phyloP scores from a whole-genome alignment of 2,888 invertebrate genomes.

The Craniophora ligustri region DNA sequence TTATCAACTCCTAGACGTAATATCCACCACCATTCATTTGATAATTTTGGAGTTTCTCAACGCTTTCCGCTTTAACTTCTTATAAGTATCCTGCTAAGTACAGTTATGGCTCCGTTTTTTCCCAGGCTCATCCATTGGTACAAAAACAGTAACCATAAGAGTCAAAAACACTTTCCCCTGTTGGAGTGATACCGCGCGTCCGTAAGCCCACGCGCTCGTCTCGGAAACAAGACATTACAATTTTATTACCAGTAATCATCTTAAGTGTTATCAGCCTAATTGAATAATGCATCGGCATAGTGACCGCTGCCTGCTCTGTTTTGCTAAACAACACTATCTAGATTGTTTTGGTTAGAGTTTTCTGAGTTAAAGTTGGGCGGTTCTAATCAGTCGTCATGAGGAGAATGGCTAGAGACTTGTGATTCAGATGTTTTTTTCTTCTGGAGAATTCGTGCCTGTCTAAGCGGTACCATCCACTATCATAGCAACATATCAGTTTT shows the following conservation, averaged over 20 bases:
- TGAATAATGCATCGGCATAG: conserved; percentile 84
- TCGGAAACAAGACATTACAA: conserved; percentile 87
- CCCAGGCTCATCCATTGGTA: neutral
- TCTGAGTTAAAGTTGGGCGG: neutral
- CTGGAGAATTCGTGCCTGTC: too few relatives aligned
- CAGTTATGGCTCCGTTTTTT: too few relatives aligned
- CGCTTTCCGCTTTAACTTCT: too few relatives aligned
- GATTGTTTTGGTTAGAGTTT: conserved; percentile 41
- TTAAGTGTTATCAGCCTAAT: conserved; percentile 87
- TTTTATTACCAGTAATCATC: conserved; percentile 85
- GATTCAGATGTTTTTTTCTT: neutral
- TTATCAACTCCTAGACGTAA: too few relatives aligned
- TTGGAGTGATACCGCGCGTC: conserved; percentile 45
- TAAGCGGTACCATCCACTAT: too few relatives aligned
- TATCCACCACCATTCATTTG: too few relatives aligned
- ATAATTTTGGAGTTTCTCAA: too few relatives aligned
- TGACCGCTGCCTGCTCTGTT: conserved; percentile 59
- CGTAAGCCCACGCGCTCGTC: conserved; percentile 74
- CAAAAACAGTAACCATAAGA: conserved; percentile 4
- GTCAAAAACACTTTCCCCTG: conserved; percentile 45
- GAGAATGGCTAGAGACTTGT: neutral
- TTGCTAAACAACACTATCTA: conserved; percentile 46
- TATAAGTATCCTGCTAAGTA: too few relatives aligned
- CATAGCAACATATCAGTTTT: too few relatives aligned
- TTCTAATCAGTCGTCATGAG: conserved; percentile 1